phyloP scores from a whole-genome alignment of 1,140 invertebrate species.

The Platyscapa corneri region DNA sequence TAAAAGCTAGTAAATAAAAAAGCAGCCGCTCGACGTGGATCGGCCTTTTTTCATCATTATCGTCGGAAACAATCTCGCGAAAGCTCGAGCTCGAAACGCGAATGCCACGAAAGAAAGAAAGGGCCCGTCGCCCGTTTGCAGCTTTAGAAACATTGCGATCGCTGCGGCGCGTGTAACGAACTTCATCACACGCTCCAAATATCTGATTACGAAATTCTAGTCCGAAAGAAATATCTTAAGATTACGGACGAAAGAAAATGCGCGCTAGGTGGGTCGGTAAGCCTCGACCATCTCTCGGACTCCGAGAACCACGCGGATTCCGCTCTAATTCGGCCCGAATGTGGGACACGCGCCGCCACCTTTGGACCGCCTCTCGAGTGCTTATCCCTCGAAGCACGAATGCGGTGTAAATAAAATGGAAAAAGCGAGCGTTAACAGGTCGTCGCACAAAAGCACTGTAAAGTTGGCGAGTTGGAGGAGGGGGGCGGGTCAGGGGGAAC shows the following conservation, averaged over 20 bases:
- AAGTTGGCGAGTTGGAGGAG: neutral
- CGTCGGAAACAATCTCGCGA: neutral
- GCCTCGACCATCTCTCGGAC: neutral
- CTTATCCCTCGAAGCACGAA: neutral
- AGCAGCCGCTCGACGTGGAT: neutral
- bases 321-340: conserved; percentile 1
- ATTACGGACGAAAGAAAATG: neutral
- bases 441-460: neutral
- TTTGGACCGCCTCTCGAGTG: neutral
- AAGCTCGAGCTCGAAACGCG: neutral
- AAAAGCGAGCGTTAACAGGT: neutral
- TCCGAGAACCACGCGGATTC: neutral
- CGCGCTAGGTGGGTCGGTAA: neutral
- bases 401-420: neutral
- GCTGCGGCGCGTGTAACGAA: neutral
- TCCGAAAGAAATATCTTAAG: neutral
- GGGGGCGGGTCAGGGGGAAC: too few relatives aligned
- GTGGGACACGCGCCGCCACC: neutral
- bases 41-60: neutral
- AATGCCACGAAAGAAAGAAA: neutral
- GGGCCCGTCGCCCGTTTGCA: too few relatives aligned
- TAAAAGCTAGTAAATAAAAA: neutral
- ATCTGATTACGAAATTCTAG: neutral
- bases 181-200: neutral
- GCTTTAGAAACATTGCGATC: neutral